phyloP scores from a whole-genome alignment of 2,797 vertebrate species.

The Sorex maritimensis region DNA sequence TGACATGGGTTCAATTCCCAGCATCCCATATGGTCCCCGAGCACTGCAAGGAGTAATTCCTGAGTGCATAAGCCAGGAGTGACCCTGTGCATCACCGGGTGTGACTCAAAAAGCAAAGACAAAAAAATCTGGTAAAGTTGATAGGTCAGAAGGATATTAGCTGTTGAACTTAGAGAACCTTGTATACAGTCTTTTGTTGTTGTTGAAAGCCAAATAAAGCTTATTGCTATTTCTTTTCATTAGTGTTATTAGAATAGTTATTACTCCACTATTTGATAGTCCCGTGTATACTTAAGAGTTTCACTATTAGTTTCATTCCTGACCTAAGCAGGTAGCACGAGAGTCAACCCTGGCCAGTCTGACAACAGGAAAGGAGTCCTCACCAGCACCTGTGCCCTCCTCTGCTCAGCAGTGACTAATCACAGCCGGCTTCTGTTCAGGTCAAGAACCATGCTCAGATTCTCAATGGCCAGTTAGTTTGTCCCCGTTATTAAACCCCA shows the following conservation, averaged over 20 bases:
- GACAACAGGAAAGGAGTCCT: neutral
- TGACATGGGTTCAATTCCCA: too few species aligned
- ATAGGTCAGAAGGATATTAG: neutral
- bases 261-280: too few species aligned
- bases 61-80: too few species aligned
- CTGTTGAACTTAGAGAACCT: neutral
- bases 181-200: neutral
- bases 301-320: neutral
- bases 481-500: neutral
- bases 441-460: conserved; percentile 8
- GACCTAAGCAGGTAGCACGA: neutral
- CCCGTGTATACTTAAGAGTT: neutral
- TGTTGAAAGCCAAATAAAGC: conserved; percentile 31
- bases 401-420: neutral
- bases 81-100: too few species aligned
- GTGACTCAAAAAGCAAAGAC: too few species aligned
- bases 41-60: too few species aligned
- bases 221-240: conserved; percentile 9
- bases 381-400: neutral
- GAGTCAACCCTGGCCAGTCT: neutral
- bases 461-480: neutral
- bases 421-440: neutral
- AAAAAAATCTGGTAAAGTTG: neutral
- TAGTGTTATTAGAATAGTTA: too few species aligned
- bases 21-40: too few species aligned